These are phyloP conservation scores for Cryptus armator DNA, from an alignment of 2,888 invertebrate species.

Conservation along the genomic window DNA sequence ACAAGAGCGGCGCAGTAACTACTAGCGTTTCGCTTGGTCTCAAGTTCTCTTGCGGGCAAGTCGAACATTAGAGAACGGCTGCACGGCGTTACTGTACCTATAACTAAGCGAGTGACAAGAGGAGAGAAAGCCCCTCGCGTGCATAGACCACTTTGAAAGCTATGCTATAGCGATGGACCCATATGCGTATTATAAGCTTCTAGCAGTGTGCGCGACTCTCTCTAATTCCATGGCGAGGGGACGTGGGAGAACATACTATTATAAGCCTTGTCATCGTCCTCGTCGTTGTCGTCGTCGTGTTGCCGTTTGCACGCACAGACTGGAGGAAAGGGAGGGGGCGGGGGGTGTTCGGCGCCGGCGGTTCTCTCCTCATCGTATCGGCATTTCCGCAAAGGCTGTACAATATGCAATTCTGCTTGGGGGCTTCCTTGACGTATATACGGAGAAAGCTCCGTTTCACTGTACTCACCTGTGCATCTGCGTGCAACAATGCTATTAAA, in stretches of 20 bases:
- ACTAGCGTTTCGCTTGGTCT: slow-evolving; percentile 53
- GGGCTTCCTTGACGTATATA: background rate
- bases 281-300: slow-evolving; percentile 19
- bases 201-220: slow-evolving; percentile 15
- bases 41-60: slow-evolving; percentile 16
- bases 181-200: slow-evolving; percentile 13
- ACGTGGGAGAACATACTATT: slow-evolving; percentile 54
- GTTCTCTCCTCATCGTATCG: background rate
- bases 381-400: background rate
- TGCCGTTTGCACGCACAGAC: background rate
- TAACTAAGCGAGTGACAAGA: background rate
- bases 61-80: slow-evolving; percentile 7
- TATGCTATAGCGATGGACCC: background rate
- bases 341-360: background rate
- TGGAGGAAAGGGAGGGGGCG: too few relatives aligned
- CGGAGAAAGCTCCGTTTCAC: background rate
- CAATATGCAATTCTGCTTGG: background rate
- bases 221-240: slow-evolving; percentile 32
- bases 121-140: slow-evolving; percentile 37
- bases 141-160: slow-evolving; percentile 60
- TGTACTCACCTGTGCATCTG: background rate
- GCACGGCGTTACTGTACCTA: background rate
- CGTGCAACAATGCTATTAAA: background rate
- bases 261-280: slow-evolving; percentile 37
- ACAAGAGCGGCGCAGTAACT: slow-evolving; percentile 65